Conservation (phyloP, 2,888 invertebrate genomes). For the Orthosia gothica region DNA sequence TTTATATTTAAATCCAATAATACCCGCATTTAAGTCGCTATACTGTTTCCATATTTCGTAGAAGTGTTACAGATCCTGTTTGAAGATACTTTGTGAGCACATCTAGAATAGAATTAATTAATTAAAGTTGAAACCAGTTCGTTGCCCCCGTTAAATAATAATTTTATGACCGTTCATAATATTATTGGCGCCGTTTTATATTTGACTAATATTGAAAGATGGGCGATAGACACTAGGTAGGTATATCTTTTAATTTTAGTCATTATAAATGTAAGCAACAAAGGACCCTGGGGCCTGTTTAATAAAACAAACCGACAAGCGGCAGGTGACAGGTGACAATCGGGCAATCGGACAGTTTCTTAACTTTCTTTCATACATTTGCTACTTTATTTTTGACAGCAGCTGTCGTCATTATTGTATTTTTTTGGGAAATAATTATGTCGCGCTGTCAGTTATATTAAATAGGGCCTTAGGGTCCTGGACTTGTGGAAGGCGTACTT, state of each 20-base stretch:
- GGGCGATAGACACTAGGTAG: background rate
- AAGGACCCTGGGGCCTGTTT: too few relatives aligned
- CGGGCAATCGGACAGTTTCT: background rate
- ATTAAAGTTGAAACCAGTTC: conserved; percentile 61
- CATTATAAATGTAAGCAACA: too few relatives aligned
- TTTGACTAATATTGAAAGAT: background rate
- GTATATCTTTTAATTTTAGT: background rate
- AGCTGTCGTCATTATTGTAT: background rate
- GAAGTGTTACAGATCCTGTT: conserved; percentile 32
- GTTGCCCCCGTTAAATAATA: conserved; percentile 53
- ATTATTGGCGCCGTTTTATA: conserved; percentile 19
- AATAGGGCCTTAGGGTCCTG: background rate
- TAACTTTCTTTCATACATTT: background rate
- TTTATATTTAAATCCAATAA: background rate
- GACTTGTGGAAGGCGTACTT: background rate
- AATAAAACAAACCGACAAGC: background rate
- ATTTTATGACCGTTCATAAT: conserved; percentile 22
- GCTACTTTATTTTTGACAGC: background rate
- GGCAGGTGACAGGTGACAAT: background rate
- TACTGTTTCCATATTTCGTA: background rate
- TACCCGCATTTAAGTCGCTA: background rate
- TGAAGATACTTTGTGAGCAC: conserved; percentile 12
- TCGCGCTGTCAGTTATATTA: background rate
- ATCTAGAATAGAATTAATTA: conserved; percentile 56
- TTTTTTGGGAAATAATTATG: background rate